Evolutionary conservation across 1,140 invertebrate genomes (phyloP), one percentile per base, ranked within the genome.

Genomic region (Hirudo medicinalis): DNA sequence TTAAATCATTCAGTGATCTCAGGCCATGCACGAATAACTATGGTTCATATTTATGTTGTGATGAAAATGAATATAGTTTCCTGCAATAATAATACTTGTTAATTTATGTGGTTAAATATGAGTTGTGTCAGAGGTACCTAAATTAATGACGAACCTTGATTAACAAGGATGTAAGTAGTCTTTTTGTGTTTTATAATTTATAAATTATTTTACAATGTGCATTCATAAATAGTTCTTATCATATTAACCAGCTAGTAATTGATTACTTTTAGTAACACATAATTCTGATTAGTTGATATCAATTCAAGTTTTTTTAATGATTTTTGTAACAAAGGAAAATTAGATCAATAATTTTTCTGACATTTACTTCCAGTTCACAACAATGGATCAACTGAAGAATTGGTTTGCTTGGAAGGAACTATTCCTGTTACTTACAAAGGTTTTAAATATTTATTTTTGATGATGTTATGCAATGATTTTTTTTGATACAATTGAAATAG

Each of bases 381-480:
- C 80, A 90, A 94, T 88, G 93, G 94, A 54, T 86, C 84, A 20
- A 82, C 84, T 71, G 91, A 89, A 81, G 88, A 93, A 72, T 83
- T 97, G 70, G 82, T 95, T 17, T 89, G 89, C 79, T 83, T 97
- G 20, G 86, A 88, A 79, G 94, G 94, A 69, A 97, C 94, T 20
- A 92, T 97, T 79, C 93, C 94, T 40, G 91, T 97, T 2, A 84
- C 83, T 53, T 97, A 91, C 79, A 93, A 91, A 88, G 90, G 91
- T 86, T 76, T 27, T 69, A n/a, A 57, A 73, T 40, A 66, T 49
- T 71, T 53, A 36, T 43, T n/a, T 15, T 60, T 67, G 40, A 19
- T 22, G 15, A 13, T 55, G 29, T 25, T 3, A 27, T 72, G 57
- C 15, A 36, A 15, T 43, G 29, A 43, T 1, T 22, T 15, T 9